Conservation (phyloP, 1,140 invertebrate species). For the Nylanderia fulva region DNA sequence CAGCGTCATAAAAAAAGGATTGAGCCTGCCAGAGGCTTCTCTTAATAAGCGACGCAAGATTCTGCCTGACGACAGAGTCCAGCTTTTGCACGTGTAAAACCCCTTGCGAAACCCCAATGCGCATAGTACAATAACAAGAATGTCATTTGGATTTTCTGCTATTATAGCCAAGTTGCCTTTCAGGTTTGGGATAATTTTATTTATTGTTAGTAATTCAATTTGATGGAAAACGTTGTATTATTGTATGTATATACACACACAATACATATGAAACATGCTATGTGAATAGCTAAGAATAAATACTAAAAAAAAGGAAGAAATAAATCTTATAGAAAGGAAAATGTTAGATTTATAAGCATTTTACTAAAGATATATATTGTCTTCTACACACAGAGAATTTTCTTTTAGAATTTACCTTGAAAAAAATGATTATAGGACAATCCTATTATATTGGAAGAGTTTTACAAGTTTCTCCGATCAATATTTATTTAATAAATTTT, state of each 20-base stretch:
- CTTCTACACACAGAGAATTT: too few species aligned
- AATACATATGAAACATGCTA: not conserved
- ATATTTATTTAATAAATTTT: too few species aligned
- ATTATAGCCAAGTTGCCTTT: slow-evolving; percentile 6
- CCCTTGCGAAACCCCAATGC: too few species aligned
- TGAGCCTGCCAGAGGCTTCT: slow-evolving; percentile 64
- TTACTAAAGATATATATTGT: too few species aligned
- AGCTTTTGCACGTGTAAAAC: too few species aligned
- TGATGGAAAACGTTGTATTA: not conserved
- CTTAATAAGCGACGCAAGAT: slow-evolving; percentile 73
- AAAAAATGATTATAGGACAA: too few species aligned
- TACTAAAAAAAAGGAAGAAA: not conserved
- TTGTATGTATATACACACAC: too few species aligned
- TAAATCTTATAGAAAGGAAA: not conserved
- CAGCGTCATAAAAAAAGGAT: slow-evolving; percentile 76
- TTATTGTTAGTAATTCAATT: slow-evolving; percentile 40
- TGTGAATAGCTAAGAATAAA: not conserved
- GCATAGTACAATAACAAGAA: slow-evolving; percentile 1
- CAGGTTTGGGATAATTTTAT: slow-evolving; percentile 10
- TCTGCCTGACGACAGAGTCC: slow-evolving; percentile 21
- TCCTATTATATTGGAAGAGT: too few species aligned
- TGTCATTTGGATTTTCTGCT: slow-evolving; percentile 4
- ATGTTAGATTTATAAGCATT: not conserved
- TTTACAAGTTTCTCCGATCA: too few species aligned
- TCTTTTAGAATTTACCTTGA: too few species aligned